Conservation (phyloP, 2,888 invertebrate species). For the Nomada ferruginata region DNA sequence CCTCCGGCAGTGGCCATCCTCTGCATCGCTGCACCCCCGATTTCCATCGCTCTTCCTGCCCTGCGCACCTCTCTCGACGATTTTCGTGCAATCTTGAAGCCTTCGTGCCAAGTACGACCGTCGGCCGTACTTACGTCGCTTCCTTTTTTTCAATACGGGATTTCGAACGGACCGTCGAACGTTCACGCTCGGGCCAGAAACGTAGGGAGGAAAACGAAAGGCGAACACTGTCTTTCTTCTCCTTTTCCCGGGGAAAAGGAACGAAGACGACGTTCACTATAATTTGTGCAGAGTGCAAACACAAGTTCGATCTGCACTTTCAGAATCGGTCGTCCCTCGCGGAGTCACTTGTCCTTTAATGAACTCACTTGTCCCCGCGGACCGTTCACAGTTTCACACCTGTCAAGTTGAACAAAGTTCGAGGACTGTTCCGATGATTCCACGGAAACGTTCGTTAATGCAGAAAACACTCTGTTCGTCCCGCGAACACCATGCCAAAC, state of each 20-base stretch:
- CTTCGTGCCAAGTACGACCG: slow-evolving; percentile 63
- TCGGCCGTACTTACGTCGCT: slow-evolving; percentile 62
- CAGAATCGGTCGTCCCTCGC: no score
- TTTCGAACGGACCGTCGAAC: slow-evolving; percentile 32
- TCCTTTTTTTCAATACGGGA: slow-evolving; percentile 3
- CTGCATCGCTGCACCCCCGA: slow-evolving; percentile 80
- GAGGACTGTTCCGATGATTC: background rate
- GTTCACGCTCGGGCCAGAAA: background rate
- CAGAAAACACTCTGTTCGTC: slow-evolving; percentile 14
- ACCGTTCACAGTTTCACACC: no score
- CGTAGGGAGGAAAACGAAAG: no score
- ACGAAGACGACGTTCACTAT: background rate
- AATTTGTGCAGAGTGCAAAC: no score
- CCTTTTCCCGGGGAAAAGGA: background rate
- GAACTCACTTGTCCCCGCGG: no score
- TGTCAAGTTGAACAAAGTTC: background rate
- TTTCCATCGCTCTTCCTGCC: slow-evolving; percentile 77
- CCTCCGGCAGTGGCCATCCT: slow-evolving; percentile 80
- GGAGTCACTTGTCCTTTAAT: no score
- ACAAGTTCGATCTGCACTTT: no score
- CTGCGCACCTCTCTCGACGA: slow-evolving; percentile 76
- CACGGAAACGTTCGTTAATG: background rate
- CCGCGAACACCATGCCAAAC: background rate
- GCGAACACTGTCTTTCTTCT: background rate
- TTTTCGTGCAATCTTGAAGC: slow-evolving; percentile 81